These are phyloP conservation scores for Zosterops pallidus DNA, from an alignment of 2,113 vertebrate species.

Conservation along the genomic window DNA sequence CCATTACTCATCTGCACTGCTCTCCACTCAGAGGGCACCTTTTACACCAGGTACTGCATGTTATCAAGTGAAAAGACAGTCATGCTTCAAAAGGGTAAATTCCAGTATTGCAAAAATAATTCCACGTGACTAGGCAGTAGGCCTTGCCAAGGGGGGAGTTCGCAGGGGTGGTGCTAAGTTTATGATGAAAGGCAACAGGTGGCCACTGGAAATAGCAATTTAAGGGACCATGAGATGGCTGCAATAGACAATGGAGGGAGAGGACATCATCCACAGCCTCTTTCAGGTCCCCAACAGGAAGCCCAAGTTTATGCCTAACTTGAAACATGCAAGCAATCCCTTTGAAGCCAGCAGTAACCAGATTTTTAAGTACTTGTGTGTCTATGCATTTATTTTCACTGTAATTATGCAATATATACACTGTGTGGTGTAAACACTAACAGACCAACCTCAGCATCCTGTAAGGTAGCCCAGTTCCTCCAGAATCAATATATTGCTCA, in stretches of 20 bases:
- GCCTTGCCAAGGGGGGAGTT: neutral
- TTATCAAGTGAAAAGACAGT: neutral
- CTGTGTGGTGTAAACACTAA: neutral
- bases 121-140: neutral
- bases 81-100: neutral
- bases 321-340: neutral
- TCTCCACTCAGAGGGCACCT: neutral
- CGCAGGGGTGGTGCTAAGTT: neutral
- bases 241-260: neutral
- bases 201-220: neutral
- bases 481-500: neutral
- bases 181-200: neutral
- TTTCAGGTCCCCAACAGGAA: neutral
- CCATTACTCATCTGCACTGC: neutral
- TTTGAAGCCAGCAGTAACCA: constrained; percentile 5
- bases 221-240: neutral
- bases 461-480: neutral
- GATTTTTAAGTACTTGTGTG: neutral
- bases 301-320: neutral
- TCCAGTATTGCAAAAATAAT: neutral
- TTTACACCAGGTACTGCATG: neutral
- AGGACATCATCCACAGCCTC: neutral
- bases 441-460: neutral
- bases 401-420: neutral
- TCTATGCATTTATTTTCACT: neutral